phyloP scores from a whole-genome alignment of 2,888 invertebrate genomes.

The Agapetus fuscipes region DNA sequence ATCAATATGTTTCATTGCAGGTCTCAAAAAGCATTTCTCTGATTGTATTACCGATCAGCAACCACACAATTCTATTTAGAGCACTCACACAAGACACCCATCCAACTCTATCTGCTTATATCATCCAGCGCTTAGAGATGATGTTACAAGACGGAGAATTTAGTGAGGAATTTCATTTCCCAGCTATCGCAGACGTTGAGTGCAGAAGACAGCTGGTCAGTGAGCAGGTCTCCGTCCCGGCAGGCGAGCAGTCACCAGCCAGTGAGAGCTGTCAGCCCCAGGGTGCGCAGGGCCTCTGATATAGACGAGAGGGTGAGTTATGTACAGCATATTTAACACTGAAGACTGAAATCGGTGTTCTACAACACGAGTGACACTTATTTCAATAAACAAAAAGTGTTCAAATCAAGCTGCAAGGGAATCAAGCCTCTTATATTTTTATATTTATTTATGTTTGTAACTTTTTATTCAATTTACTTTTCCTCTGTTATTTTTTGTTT shows the following conservation, averaged over 20 bases:
- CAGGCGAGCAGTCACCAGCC: slow-evolving; percentile 38
- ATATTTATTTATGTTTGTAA: slow-evolving; percentile 1
- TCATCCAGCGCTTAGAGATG: no score
- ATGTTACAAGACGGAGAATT: no score
- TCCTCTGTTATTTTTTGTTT: slow-evolving; percentile 21
- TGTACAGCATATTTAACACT: slow-evolving; percentile 24
- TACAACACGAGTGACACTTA: not conserved
- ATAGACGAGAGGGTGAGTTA: slow-evolving; percentile 37
- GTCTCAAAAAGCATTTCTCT: no score
- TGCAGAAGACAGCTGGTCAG: slow-evolving; percentile 37
- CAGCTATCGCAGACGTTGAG: slow-evolving; percentile 15
- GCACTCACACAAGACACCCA: no score
- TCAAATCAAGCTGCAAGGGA: no score
- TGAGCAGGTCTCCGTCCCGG: slow-evolving; percentile 37
- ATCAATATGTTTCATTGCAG: no score
- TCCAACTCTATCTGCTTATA: no score
- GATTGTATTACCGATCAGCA: no score
- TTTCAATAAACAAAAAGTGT: no score
- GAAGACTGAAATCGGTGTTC: slow-evolving; percentile 23
- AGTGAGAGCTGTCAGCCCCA: slow-evolving; percentile 42
- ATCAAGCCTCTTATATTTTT: no score
- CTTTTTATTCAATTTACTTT: slow-evolving; percentile 4
- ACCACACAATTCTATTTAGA: no score
- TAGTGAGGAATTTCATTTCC: no score
- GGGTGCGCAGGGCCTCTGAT: slow-evolving; percentile 39